phyloP scores from a whole-genome alignment of 1,140 invertebrate genomes.

The Drosophila subpulchrella region DNA sequence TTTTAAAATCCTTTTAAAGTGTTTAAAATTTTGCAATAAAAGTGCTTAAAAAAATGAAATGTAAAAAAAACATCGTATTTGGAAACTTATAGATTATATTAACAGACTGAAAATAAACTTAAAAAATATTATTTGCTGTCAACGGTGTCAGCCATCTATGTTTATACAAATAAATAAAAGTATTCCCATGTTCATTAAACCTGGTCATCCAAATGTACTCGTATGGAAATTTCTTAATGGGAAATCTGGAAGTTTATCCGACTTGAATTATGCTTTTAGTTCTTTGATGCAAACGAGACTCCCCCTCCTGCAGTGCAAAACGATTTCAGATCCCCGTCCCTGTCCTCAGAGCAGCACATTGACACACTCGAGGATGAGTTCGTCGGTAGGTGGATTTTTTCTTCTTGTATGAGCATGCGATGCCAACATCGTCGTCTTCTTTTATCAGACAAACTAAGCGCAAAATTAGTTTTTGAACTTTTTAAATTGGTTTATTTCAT shows the following conservation, averaged over 20 bases:
- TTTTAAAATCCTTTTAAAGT: too few species aligned
- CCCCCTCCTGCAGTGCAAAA: slow-evolving; percentile 19
- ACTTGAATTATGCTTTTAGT: background rate
- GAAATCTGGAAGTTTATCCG: background rate
- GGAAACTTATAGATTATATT: too few species aligned
- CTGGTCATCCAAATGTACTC: background rate
- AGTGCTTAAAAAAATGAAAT: too few species aligned
- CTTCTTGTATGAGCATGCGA: slow-evolving; percentile 32
- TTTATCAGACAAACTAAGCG: slow-evolving; percentile 83
- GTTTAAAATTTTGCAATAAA: too few species aligned
- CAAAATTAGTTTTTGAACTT: slow-evolving; percentile 84
- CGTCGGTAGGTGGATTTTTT: slow-evolving; percentile 34
- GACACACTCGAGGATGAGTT: slow-evolving; percentile 48
- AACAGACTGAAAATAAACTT: too few species aligned
- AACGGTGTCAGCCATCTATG: too few species aligned
- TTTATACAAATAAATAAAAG: background rate
- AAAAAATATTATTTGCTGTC: too few species aligned
- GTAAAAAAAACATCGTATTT: too few species aligned
- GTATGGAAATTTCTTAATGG: background rate
- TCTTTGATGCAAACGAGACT: background rate
- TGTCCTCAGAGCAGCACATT: slow-evolving; percentile 13
- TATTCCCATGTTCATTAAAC: background rate
- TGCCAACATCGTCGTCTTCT: slow-evolving; percentile 57
- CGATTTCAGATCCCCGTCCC: slow-evolving; percentile 1
- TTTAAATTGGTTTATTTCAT: slow-evolving; percentile 84